Evolutionary conservation across 2,797 vertebrate genomes (phyloP).

Genomic region (Sarcoramphus papa): DNA sequence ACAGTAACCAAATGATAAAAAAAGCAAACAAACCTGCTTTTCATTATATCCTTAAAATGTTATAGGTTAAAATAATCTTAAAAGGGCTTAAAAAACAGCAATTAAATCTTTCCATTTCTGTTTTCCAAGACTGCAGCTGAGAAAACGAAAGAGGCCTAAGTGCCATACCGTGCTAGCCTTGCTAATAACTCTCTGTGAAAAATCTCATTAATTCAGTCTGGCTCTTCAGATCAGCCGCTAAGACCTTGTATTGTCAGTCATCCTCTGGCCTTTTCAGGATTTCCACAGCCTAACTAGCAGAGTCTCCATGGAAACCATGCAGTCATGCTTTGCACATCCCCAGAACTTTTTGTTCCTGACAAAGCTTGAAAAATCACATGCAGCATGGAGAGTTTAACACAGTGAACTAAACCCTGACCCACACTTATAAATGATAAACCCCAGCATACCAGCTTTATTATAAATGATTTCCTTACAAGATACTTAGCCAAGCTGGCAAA

Average conservation of each 20-base stretch:
- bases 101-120: constrained; percentile 79
- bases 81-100: constrained; percentile 73
- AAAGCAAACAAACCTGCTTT: constrained; percentile 51
- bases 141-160: constrained; percentile 71
- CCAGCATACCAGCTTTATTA: constrained; percentile 79
- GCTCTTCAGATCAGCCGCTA: constrained; percentile 88
- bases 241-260: constrained; percentile 95
- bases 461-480: constrained; percentile 80
- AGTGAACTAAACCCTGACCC: constrained; percentile 84
- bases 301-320: constrained; percentile 91
- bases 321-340: constrained; percentile 87
- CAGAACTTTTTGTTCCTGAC: constrained; percentile 90
- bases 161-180: constrained; percentile 74
- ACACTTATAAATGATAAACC: constrained; percentile 84
- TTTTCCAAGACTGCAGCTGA: constrained; percentile 75
- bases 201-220: constrained; percentile 98
- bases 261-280: constrained; percentile 89
- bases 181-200: constrained; percentile 94
- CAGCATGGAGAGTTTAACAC: constrained; percentile 90
- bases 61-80: constrained; percentile 77
- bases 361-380: constrained; percentile 97
- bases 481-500: constrained; percentile 74
- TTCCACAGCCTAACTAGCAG: constrained; percentile 92
- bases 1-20: constrained; percentile 50
- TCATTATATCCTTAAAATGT: constrained; percentile 71